Evolutionary conservation across 2,888 invertebrate species (phyloP), one percentile per base, ranked within the genome.

Genomic region (Sycophila texana): DNA sequence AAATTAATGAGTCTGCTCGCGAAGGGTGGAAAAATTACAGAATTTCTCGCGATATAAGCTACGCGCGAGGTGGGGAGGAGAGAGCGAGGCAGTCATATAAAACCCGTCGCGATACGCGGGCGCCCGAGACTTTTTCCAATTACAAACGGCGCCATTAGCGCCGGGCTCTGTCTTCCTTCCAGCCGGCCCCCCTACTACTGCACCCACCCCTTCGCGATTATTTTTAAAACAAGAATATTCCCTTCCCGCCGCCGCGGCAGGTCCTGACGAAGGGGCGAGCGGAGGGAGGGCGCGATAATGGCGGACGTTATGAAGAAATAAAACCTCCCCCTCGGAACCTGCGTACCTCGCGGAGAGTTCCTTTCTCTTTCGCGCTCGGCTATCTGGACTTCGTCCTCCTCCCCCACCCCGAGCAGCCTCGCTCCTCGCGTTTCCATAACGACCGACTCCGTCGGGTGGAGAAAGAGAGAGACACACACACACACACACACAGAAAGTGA

Each of bases 291-390:
- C 82, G 87, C 87, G 88, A 89, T 89, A 89, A 89, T 89, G 89
- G 89, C 88, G 85, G 87, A 87, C 89, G 87, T 89, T 90, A 90
- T 89, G 90, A 90, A 90, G 90, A 90, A 90, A 90, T 89, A 88
- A 90, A 88, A 87, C 83, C 87, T 85, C 83, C 76, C 82, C 51
- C 55, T 4, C 63, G 80, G 71, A 77, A 72, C 74, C 82, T 65
- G 49, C 75, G 79, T 82, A 57, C 65, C 65, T 53, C 63, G 30
- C 14, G 4, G 22, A 20, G 49, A 53, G 87, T 85, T 83, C 84
- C 68, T 65, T 51, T 57, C 70, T 39, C 60, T 67, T 60, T 51
- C 53, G 22, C 39, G 47, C 26, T 26, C 39, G 5, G 39, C 65
- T 66, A 66, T 74, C 57, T 66, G 53, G 26, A 74, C 57, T 18